Evolutionary conservation across 2,888 invertebrate species (phyloP).

Genomic region (Aelia acuminata): DNA sequence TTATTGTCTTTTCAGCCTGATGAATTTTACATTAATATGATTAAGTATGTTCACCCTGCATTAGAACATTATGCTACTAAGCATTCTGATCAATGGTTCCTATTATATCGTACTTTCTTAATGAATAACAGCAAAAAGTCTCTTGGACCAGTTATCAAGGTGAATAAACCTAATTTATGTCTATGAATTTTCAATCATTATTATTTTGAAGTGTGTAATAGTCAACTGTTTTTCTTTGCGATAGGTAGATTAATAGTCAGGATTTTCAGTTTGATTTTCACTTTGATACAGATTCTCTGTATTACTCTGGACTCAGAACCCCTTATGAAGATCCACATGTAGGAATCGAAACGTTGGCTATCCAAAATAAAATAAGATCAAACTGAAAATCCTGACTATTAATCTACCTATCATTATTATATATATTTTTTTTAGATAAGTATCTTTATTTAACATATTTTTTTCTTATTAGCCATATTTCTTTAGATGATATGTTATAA

Average conservation of each 20-base stretch:
- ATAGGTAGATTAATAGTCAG: too few relatives aligned
- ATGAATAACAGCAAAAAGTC: conserved; percentile 39
- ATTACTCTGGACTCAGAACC: too few relatives aligned
- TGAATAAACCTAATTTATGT: background rate
- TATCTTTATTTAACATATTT: background rate
- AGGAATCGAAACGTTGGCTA: too few relatives aligned
- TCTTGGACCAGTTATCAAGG: conserved; percentile 34
- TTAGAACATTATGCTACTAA: conserved; percentile 50
- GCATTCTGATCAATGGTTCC: background rate
- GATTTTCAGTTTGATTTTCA: too few relatives aligned
- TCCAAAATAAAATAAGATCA: too few relatives aligned
- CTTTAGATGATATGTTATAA: too few relatives aligned
- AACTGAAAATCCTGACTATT: too few relatives aligned
- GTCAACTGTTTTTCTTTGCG: too few relatives aligned
- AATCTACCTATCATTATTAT: background rate
- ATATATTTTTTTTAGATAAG: background rate
- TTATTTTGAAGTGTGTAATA: too few relatives aligned
- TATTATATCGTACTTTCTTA: conserved; percentile 16
- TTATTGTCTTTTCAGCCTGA: conserved; percentile 19
- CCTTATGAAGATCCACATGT: too few relatives aligned
- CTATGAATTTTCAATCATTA: background rate
- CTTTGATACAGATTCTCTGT: too few relatives aligned
- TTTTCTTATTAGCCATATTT: background rate
- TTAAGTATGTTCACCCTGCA: conserved; percentile 35
- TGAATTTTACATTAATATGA: conserved; percentile 14